Base-by-base conservation (phyloP, 1,140 invertebrate genomes). In the Drosophila serrata region DNA sequence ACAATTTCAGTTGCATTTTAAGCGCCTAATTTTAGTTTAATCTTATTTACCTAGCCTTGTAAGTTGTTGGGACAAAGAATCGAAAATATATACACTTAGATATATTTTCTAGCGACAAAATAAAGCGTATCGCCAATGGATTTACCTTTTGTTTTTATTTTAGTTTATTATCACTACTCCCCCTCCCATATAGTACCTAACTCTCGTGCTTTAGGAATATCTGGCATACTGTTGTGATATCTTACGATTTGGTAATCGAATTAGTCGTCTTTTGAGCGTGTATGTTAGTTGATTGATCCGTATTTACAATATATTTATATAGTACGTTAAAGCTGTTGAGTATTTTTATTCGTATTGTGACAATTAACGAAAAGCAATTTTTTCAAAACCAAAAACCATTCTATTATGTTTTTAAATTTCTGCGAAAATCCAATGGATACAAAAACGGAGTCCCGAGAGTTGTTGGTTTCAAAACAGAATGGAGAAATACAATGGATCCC, bases 21-120 rank as follows among this genome's bases (percentile, higher is more conserved):
- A 88, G 73, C 39, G 37, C 48, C n/a, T 74, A 90, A 45, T 58
- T 65, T 80, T 67, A 88, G 61, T 81, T 67, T 87, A 76, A 59
- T 77, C 79, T 87, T 84, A 81, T 77, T 78, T 78, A 75, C 64
- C 45, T 90, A 87, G 77, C 58, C 55, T 48, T 3, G 8, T 88
- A 90, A 88, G 85, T 90, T 88, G 84, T 88, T 88, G 84, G 85
- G 84, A 88, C 84, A 88, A 88, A 88, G 77, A 84, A 90, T 75
- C 73, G 81, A 88, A 80, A 78, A 70, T 51, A 87, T 80, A 63
- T 61, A 84, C 57, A 76, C 45, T 15, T 45, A 24, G 46, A 40
- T 72, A 70, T 78, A 62, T 82, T 74, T 84, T 82, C 81, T 81
- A 88, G 76, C 63, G 48, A 61, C 19, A 75, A 79, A 80, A 80